These are phyloP conservation scores for Scaptomyza hsui DNA, from an alignment of 1,140 invertebrate species.

Conservation along the genomic window DNA sequence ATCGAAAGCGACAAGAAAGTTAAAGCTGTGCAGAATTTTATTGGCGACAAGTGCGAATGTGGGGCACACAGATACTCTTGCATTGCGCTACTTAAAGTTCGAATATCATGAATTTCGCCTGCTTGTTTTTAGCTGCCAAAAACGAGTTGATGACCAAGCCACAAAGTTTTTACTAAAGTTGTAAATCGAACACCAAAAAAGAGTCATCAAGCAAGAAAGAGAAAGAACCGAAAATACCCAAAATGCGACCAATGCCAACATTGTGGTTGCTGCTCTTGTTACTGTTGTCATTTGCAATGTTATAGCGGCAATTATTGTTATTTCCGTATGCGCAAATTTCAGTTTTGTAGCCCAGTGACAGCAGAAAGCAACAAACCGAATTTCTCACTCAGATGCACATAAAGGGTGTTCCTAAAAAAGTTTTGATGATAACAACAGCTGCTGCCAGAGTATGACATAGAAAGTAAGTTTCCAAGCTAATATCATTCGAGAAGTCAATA, in stretches of 20 bases:
- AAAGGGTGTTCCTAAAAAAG: constrained; percentile 27
- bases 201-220: constrained; percentile 16
- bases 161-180: constrained; percentile 64
- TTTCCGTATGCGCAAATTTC: constrained; percentile 73
- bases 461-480: too few species aligned
- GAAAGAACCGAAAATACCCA: constrained; percentile 11
- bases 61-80: constrained; percentile 36
- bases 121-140: constrained; percentile 41
- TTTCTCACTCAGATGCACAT: constrained; percentile 38
- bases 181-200: constrained; percentile 59
- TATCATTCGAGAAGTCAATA: neutral
- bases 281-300: constrained; percentile 54
- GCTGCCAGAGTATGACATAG: neutral
- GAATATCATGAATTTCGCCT: constrained; percentile 43
- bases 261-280: constrained; percentile 50
- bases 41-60: constrained; percentile 35
- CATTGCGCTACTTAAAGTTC: constrained; percentile 49
- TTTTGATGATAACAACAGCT: constrained; percentile 30
- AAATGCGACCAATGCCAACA: constrained; percentile 60
- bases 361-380: constrained; percentile 40
- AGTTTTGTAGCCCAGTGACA: constrained; percentile 48
- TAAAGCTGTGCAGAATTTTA: constrained; percentile 46
- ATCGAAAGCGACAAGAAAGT: constrained; percentile 11
- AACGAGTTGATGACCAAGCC: constrained; percentile 74
- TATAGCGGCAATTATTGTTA: constrained; percentile 76